Base-by-base conservation (phyloP, 2,113 vertebrate genomes). In the Conger conger region DNA sequence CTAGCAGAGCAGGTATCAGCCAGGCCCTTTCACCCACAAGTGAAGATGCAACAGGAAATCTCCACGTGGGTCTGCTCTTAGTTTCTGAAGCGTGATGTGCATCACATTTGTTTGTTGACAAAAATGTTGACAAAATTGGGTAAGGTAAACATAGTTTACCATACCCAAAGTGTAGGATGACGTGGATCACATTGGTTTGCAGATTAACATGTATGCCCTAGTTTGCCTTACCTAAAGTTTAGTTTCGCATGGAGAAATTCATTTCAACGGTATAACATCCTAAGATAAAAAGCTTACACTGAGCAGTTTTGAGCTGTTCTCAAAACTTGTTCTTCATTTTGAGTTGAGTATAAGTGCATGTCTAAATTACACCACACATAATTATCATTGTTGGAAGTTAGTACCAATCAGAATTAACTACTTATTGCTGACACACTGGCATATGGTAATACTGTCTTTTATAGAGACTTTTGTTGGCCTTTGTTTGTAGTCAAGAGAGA, bases 1-100 rank as follows among this genome's bases (percentile, higher is more conserved):
- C 23, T 18, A 20, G 82, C 27, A 20, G 82, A 89, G n/a, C 88
- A 86, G 89, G 88, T 89, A 81, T 8, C 20, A 50, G n/a, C 20
- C 35, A 73, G 5, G 9, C 16, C 36, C 30, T 17, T 60, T 16
- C 54, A 54, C 77, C 8, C n/a, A 45, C 1, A 63, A 37, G 3
- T 18, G 36, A 35, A 27, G 2, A 9, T n/a, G 17, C 17, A 81
- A 50, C 30, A 5, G 30, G n/a, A 33, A 1, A 27, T 57, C 36
- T 45, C 7, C 17, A 18, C 45, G 16, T 79, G 80, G 17, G 1
- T 6, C 17, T 82, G 35, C 18, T 15, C 3, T 20, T 35, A 36
- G 0, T 50, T 30, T 30, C 27, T 30, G 33, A 57, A 9, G 50
- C 11, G 20, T 0, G 20, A 1, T 81, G 4, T 53, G 23, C 6